Evolutionary conservation across 2,888 invertebrate genomes (phyloP).

Genomic region (Chrysina gloriosa): DNA sequence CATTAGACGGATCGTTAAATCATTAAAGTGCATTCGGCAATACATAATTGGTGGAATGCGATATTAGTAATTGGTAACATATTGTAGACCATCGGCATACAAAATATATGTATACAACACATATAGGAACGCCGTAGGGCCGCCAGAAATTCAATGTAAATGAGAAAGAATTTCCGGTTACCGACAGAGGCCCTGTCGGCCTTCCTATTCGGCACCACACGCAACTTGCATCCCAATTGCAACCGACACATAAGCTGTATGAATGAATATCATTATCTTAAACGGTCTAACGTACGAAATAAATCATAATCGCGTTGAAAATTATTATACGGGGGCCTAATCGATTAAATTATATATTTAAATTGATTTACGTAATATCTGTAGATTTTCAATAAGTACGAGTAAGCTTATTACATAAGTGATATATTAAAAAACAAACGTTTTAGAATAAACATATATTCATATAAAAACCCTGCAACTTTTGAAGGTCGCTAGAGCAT

Average conservation of each 20-base stretch:
- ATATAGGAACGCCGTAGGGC: slow-evolving; percentile 37
- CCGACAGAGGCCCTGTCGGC: slow-evolving; percentile 30
- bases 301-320: slow-evolving; percentile 28
- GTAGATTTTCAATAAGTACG: slow-evolving; percentile 11
- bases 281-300: slow-evolving; percentile 29
- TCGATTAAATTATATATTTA: slow-evolving; percentile 35
- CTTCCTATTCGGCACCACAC: slow-evolving; percentile 30
- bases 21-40: slow-evolving; percentile 36
- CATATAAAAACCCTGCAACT: too few relatives aligned
- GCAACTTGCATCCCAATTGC: slow-evolving; percentile 39
- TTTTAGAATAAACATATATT: too few relatives aligned
- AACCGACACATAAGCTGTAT: slow-evolving; percentile 15
- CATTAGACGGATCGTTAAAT: slow-evolving; percentile 35
- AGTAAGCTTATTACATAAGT: too few relatives aligned
- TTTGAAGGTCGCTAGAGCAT: too few relatives aligned
- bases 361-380: slow-evolving; percentile 16
- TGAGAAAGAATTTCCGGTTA: slow-evolving; percentile 49
- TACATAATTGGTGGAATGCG: slow-evolving; percentile 33
- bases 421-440: too few relatives aligned
- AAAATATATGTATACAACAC: slow-evolving; percentile 15
- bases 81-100: slow-evolving; percentile 36
- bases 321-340: slow-evolving; percentile 27
- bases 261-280: slow-evolving; percentile 31
- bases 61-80: slow-evolving; percentile 42
- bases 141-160: slow-evolving; percentile 44